A percentile compares a stretch with the other conserved stretches of the same genome.
These are phyloP conservation scores for Porites evermanni DNA, from an alignment of 92 coral and sea anemone genomes.

Conservation along the genomic window DNA sequence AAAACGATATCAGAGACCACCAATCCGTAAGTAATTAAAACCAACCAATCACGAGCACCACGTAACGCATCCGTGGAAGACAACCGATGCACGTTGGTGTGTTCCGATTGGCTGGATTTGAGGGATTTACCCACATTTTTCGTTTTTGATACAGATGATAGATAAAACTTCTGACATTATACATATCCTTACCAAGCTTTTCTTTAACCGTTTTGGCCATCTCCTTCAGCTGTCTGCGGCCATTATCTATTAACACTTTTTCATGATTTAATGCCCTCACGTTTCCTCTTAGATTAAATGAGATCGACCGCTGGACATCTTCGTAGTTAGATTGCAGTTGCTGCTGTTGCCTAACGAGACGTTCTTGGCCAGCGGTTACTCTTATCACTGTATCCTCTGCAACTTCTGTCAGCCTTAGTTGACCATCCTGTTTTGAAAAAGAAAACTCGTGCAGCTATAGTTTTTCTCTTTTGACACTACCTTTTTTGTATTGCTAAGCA, in stretches of 20 bases:
- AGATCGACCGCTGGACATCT: constrained; percentile 78
- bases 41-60: no score
- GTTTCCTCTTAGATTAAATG: constrained; percentile 70
- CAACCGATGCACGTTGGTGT: no score
- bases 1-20: no score
- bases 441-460: neutral
- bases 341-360: constrained; percentile 77
- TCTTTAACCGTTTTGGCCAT: constrained; percentile 78
- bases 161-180: neutral
- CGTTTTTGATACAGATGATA: neutral
- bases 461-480: no score
- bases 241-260: constrained; percentile 75
- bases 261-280: constrained; percentile 78
- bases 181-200: constrained; percentile 74
- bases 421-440: constrained; percentile 67
- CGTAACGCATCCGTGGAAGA: no score
- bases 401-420: constrained; percentile 60
- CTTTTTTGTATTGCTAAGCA: no score
- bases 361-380: constrained; percentile 90
- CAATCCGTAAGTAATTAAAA: no score
- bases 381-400: constrained; percentile 84
- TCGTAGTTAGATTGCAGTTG: constrained; percentile 71
- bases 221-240: constrained; percentile 77
- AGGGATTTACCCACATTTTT: no score
- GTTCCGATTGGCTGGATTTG: neutral